These are phyloP conservation scores for Aurelia aurita DNA, from an alignment of 30 jellyfish, hydroid and myxozoan genomes.

Conservation along the genomic window DNA sequence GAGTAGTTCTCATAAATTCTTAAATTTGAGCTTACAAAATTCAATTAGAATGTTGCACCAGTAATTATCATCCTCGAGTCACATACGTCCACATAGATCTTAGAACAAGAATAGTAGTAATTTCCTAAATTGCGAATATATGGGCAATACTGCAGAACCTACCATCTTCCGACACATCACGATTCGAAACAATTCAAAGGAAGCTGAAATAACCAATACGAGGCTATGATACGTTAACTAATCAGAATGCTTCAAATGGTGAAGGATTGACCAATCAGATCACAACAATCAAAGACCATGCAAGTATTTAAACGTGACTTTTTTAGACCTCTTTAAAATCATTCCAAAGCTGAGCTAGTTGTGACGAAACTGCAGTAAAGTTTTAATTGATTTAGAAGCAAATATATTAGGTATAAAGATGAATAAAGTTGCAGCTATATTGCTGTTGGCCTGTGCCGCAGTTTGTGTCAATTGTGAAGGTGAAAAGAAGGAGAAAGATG, in stretches of 20 bases:
- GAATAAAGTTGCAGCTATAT: conserved; percentile 37
- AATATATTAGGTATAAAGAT: conserved; percentile 1
- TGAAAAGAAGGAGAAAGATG: conserved; percentile 88
- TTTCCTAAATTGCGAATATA: too few relatives aligned
- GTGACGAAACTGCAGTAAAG: too few relatives aligned
- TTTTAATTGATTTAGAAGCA: too few relatives aligned
- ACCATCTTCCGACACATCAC: conserved; percentile 71
- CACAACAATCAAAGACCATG: conserved; percentile 86
- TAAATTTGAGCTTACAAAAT: too few relatives aligned
- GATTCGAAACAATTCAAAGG: neutral
- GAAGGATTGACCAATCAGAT: conserved; percentile 81
- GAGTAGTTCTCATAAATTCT: too few relatives aligned
- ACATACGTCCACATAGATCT: too few relatives aligned
- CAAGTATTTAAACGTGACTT: conserved; percentile 41
- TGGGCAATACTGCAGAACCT: neutral
- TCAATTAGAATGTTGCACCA: too few relatives aligned
- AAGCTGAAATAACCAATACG: conserved; percentile 7
- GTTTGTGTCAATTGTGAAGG: conserved; percentile 73
- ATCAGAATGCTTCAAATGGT: conserved; percentile 85
- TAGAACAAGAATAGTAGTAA: too few relatives aligned
- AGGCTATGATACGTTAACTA: conserved; percentile 80
- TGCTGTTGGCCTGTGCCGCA: conserved; percentile 91
- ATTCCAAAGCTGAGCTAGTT: too few relatives aligned
- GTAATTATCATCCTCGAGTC: too few relatives aligned
- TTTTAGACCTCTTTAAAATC: conserved; percentile 5